Evolutionary conservation across 2,888 invertebrate genomes (phyloP).

Genomic region (Sceliomorpha sp.): DNA sequence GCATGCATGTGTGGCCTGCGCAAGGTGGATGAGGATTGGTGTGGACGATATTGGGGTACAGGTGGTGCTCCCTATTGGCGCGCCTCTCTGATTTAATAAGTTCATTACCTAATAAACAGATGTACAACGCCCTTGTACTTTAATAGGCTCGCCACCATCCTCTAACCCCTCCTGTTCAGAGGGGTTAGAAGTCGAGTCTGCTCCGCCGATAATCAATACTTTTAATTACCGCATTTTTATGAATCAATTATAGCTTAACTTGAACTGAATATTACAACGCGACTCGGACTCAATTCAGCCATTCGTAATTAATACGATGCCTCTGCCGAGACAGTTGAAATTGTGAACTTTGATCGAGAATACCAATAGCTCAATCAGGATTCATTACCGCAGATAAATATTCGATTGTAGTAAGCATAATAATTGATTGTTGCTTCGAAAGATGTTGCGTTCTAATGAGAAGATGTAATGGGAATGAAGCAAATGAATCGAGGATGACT

Average conservation of each 20-base stretch:
- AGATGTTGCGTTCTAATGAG: constrained; percentile 24
- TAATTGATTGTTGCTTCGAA: constrained; percentile 10
- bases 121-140: constrained; percentile 62
- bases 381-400: constrained; percentile 3
- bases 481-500: constrained; percentile 32
- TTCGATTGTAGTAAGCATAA: neutral
- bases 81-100: constrained; percentile 76
- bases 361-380: constrained; percentile 12
- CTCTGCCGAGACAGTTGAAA: constrained; percentile 9
- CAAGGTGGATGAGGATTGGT: constrained; percentile 2
- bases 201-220: constrained; percentile 75
- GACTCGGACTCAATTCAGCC: constrained; percentile 28
- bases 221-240: constrained; percentile 76
- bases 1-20: neutral
- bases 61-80: constrained; percentile 57
- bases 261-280: constrained; percentile 66
- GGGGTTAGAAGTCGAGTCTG: neutral
- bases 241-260: constrained; percentile 66
- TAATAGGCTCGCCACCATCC: constrained; percentile 11
- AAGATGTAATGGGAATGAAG: constrained; percentile 28
- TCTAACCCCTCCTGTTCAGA: constrained; percentile 18
- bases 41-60: constrained; percentile 45
- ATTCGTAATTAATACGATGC: constrained; percentile 22
- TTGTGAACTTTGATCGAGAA: constrained; percentile 28
- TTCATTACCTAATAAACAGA: constrained; percentile 79